Evolutionary conservation across 1,140 invertebrate species (phyloP).

Genomic region (Kradibia gibbosae): DNA sequence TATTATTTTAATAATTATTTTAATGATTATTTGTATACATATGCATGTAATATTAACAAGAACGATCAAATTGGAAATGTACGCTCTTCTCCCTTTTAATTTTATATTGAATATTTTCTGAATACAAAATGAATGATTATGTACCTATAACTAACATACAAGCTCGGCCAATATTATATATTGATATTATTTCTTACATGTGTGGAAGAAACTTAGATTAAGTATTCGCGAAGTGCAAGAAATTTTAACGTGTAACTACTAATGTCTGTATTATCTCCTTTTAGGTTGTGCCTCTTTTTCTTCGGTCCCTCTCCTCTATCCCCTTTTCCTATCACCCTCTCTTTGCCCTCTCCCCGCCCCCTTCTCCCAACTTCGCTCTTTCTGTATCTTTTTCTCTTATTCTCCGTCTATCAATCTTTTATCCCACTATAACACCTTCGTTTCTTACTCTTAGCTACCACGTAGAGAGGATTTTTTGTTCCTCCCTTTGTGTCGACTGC

Average conservation of each 20-base stretch:
- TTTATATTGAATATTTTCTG: too few relatives aligned
- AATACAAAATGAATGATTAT: too few relatives aligned
- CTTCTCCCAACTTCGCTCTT: slow-evolving; percentile 21
- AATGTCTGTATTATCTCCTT: slow-evolving; percentile 44
- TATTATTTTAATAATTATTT: too few relatives aligned
- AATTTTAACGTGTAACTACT: slow-evolving; percentile 36
- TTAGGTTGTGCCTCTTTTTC: slow-evolving; percentile 23
- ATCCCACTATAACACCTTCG: slow-evolving; percentile 41
- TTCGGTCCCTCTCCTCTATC: slow-evolving; percentile 23
- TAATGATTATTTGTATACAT: too few relatives aligned
- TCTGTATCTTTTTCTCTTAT: slow-evolving; percentile 38
- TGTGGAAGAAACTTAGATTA: slow-evolving; percentile 26
- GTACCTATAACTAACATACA: too few relatives aligned
- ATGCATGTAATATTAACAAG: too few relatives aligned
- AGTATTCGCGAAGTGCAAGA: slow-evolving; percentile 1
- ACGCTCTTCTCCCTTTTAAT: too few relatives aligned
- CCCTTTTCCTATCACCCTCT: too few relatives aligned
- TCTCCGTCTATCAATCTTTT: background rate
- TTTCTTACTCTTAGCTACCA: slow-evolving; percentile 58
- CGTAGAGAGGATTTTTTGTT: slow-evolving; percentile 67
- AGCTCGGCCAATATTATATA: too few relatives aligned
- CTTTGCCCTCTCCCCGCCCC: slow-evolving; percentile 33
- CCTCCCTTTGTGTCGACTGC: slow-evolving; percentile 64
- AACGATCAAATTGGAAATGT: too few relatives aligned
- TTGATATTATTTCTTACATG: too few relatives aligned